Base-by-base conservation (phyloP, 2,113 vertebrate species). In the Dasyornis broadbenti region DNA sequence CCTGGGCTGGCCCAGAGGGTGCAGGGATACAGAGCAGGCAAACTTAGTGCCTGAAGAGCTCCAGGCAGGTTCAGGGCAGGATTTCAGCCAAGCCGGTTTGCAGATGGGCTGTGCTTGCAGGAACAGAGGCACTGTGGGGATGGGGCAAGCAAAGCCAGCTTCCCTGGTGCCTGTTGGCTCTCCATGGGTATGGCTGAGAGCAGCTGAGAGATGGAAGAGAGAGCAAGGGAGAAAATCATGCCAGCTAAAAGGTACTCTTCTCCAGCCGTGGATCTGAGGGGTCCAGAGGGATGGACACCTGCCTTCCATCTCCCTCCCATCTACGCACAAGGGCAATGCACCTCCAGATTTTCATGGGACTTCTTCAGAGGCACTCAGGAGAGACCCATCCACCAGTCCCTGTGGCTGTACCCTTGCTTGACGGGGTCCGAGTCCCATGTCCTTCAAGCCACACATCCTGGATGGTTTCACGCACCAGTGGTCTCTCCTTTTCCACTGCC, bases 361-460 rank as follows among this genome's bases (percentile, higher is more conserved):
- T 63, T 57, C 44, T 59, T 50, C 45, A 61, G 64, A 73, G 16
- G 19, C 13, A 24, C n/a, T 61, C 15, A 35, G 45, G n/a, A 39
- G 72, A 17, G 13, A 73, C 19, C 15, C 4, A 4, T n/a, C 35
- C 3, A 6, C 37, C 4, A 31, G 8, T 27, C 69, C 23, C n/a
- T 7, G 1, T 53, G 57, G 35, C 53, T 79, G n/a, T 22, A 44
- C 7, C 53, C 31, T 40, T 72, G 28, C 39, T 76, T 22, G 5
- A 79, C n/a, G 19, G 11, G 3, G 5, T 84, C 23, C 18, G 2
- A 2, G 13, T 18, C 15, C 8, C 1, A 1, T 0, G 2, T 8
- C 4, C 8, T 9, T 4, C 3, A 33, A 39, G 21, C 26, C 57
- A 50, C 40, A 42, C 14, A 11, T 6, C 6, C 7, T 2, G 2